Base-by-base conservation (phyloP, 2,797 vertebrate genomes). In the Passerculus sandwichensis region DNA sequence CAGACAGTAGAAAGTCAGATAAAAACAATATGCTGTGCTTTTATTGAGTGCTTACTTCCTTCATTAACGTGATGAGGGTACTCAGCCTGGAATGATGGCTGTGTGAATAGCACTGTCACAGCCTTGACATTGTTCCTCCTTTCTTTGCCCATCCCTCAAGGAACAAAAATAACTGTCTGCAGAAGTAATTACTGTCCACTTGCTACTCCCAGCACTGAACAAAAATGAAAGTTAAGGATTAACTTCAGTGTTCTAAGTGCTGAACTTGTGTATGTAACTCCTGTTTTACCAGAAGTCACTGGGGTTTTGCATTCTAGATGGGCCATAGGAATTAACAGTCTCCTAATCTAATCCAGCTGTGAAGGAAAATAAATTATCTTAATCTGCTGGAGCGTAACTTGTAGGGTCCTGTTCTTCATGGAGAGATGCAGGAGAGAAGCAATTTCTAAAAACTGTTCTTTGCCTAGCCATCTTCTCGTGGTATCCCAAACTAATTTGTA, bases 31-130 rank as follows among this genome's bases (percentile, higher is more conserved):
- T 61, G 51, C 65, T 0, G 7, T 73, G 34, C 40, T 84, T 96
- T 94, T 78, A 67, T 51, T 75, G 76, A 91, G 72, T 93, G 84
- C 80, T 91, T 93, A 87, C 91, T 97, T 96, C 91, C 94, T 97
- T 96, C 95, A 88, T 91, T 82, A 82, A 89, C 32, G 4, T 83
- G 74, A 95, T 96, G 95, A 96, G 81, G 73, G 59, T 93, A 88
- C 73, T 90, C 45, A 67, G 66, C 32, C 88, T 70, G 69, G 82
- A 80, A 48, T 53, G 65, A 17, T 36, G 59, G 73, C 64, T 86
- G 48, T 86, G 40, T 89, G 72, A 65, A 85, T 80, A 94, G 36
- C 54, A 20, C 53, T 92, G 36, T 91, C 65, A 16, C 20, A 61
- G 64, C 56, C 34, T 86, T 76, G 62, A 40, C 66, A 34, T 81